A percentile compares a stretch with the other conserved stretches of the same genome.
phyloP scores from a whole-genome alignment of 2,113 vertebrate genomes.

The Phycodurus eques region DNA sequence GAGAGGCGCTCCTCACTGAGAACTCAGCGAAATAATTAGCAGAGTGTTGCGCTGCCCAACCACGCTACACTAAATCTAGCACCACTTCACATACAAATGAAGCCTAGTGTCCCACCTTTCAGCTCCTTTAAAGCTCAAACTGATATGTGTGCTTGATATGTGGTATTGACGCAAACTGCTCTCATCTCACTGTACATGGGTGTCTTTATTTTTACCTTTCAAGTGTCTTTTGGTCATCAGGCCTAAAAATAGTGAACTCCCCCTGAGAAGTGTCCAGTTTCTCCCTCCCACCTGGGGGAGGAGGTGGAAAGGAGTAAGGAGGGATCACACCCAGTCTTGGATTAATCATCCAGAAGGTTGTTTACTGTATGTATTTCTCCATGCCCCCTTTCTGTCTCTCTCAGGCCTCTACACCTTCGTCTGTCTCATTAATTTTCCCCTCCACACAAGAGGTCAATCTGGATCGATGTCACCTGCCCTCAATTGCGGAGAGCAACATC shows the following conservation, averaged over 20 bases:
- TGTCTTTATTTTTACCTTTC: conserved; percentile 75
- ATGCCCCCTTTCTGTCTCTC: conserved; percentile 16
- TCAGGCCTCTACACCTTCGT: conserved; percentile 41
- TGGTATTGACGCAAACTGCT: conserved; percentile 35
- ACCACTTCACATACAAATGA: conserved; percentile 50
- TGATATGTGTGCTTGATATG: conserved; percentile 16
- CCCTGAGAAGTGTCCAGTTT: conserved; percentile 70
- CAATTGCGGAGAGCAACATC: conserved; percentile 63
- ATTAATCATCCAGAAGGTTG: conserved; percentile 61
- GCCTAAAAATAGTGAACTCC: conserved; percentile 67
- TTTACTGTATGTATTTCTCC: conserved; percentile 48
- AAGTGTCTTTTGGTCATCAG: conserved; percentile 62
- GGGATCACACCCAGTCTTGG: conserved; percentile 48
- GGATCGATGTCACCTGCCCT: conserved; percentile 71
- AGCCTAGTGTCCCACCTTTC: conserved; percentile 26
- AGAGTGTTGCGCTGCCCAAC: conserved; percentile 69
- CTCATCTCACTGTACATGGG: conserved; percentile 64
- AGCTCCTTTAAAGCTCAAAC: conserved; percentile 3
- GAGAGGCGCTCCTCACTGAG: conserved; percentile 61
- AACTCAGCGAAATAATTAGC: conserved; percentile 73
- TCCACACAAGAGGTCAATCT: conserved; percentile 67
- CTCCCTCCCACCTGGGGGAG: conserved; percentile 66
- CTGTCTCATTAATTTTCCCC: conserved; percentile 65
- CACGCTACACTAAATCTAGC: conserved; percentile 58
- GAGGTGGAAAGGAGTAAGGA: conserved; percentile 60